A percentile compares a stretch with the other conserved stretches of the same genome.
phyloP scores from a whole-genome alignment of 2,113 vertebrate species.

The Grallaria varia region DNA sequence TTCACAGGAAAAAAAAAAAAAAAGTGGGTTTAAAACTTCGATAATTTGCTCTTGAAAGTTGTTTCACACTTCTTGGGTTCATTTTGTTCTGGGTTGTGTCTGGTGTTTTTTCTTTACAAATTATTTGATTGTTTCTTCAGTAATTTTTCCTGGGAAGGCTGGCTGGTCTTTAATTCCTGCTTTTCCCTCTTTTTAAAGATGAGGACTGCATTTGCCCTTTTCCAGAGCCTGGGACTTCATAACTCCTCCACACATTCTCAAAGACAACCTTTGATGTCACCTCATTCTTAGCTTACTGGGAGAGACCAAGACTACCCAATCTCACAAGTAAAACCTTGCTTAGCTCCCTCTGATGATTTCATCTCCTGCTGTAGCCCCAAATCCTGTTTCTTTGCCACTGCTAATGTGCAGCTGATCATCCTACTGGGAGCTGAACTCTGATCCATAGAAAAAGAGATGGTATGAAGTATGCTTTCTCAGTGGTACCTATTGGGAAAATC shows the following conservation, averaged over 20 bases:
- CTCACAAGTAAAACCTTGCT: background rate
- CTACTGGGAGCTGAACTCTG: background rate
- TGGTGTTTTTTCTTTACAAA: background rate
- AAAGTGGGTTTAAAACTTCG: background rate
- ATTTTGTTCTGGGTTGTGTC: background rate
- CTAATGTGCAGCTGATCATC: background rate
- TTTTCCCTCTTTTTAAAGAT: background rate
- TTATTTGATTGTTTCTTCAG: background rate
- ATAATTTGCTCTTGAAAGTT: background rate
- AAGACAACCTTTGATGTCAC: background rate
- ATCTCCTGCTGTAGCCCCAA: background rate
- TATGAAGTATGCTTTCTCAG: background rate
- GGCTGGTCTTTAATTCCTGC: background rate
- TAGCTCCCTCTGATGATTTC: background rate
- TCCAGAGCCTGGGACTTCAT: background rate
- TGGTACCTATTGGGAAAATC: background rate
- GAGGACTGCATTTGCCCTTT: background rate
- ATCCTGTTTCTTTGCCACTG: background rate
- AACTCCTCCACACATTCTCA: background rate
- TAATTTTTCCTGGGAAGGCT: background rate
- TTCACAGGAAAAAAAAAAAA: background rate
- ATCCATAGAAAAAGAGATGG: background rate
- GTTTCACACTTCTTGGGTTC: background rate
- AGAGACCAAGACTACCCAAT: background rate
- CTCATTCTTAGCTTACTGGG: background rate